These are phyloP conservation scores for Picathartes gymnocephalus DNA, from an alignment of 2,113 vertebrate genomes.

Conservation along the genomic window DNA sequence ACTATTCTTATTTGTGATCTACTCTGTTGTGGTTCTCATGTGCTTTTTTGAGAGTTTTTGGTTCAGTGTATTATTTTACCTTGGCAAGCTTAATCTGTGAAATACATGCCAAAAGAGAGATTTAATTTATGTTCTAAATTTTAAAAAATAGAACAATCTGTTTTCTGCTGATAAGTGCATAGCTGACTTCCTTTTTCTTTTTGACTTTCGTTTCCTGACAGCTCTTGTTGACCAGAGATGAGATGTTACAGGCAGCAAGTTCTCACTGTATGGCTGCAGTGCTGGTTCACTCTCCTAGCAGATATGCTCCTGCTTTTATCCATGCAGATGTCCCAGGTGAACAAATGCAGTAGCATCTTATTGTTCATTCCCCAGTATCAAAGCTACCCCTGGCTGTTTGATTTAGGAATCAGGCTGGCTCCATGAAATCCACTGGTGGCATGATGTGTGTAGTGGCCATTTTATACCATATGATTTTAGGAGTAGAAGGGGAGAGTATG, in stretches of 20 bases:
- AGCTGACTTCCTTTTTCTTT: not conserved
- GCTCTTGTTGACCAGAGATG: conserved; percentile 89
- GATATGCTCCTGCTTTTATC: conserved; percentile 83
- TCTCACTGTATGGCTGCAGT: conserved; percentile 84
- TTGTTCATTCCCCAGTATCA: not conserved
- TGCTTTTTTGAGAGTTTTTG: not conserved
- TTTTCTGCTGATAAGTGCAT: not conserved
- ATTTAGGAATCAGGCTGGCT: not conserved
- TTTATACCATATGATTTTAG: not conserved
- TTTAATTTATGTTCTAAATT: not conserved
- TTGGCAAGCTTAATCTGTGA: not conserved
- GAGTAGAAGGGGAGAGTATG: not conserved
- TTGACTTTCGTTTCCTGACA: conserved; percentile 58
- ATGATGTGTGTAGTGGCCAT: not conserved
- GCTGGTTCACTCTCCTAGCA: conserved; percentile 82
- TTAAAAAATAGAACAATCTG: not conserved
- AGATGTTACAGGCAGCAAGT: conserved; percentile 84
- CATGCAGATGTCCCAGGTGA: conserved; percentile 88
- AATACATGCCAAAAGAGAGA: not conserved
- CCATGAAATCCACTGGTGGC: not conserved
- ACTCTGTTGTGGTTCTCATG: not conserved
- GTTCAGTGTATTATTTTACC: not conserved
- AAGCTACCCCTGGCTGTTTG: not conserved
- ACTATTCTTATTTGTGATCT: not conserved
- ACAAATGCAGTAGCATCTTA: not conserved